Evolutionary conservation across 2,888 invertebrate genomes (phyloP).

Genomic region (Polydrusus cervinus): DNA sequence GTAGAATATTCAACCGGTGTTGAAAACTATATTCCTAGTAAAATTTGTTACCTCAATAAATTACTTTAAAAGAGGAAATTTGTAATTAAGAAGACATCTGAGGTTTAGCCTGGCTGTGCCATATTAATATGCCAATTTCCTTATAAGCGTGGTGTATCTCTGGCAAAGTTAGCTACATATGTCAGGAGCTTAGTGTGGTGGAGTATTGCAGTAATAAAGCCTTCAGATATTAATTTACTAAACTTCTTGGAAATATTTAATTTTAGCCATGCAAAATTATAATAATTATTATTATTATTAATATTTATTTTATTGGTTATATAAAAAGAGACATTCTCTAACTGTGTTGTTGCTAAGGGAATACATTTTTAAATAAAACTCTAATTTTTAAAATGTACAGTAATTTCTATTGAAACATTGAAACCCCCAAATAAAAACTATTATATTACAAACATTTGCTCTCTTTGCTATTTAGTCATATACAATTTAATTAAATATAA

Average conservation of each 20-base stretch:
- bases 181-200: slow-evolving; percentile 4
- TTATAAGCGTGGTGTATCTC: slow-evolving; percentile 35
- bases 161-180: slow-evolving; percentile 11
- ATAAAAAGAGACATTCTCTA: too few relatives aligned
- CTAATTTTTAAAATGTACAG: too few relatives aligned
- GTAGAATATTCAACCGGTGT: slow-evolving; percentile 28
- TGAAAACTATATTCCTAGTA: slow-evolving; percentile 37
- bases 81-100: slow-evolving; percentile 43
- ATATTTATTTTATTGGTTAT: too few relatives aligned
- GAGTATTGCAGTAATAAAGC: not conserved
- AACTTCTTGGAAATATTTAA: not conserved
- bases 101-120: slow-evolving; percentile 42
- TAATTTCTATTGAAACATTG: too few relatives aligned
- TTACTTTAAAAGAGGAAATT: slow-evolving; percentile 44
- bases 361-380: too few relatives aligned
- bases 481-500: too few relatives aligned
- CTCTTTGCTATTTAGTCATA: too few relatives aligned
- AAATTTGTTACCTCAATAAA: slow-evolving; percentile 46
- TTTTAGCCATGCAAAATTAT: not conserved
- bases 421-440: too few relatives aligned
- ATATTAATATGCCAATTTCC: slow-evolving; percentile 45
- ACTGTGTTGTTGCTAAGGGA: too few relatives aligned
- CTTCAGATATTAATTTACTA: not conserved
- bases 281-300: too few relatives aligned
- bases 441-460: too few relatives aligned